Evolutionary conservation across 2,888 invertebrate genomes (phyloP).

Genomic region (Carterocephalus palaemon): DNA sequence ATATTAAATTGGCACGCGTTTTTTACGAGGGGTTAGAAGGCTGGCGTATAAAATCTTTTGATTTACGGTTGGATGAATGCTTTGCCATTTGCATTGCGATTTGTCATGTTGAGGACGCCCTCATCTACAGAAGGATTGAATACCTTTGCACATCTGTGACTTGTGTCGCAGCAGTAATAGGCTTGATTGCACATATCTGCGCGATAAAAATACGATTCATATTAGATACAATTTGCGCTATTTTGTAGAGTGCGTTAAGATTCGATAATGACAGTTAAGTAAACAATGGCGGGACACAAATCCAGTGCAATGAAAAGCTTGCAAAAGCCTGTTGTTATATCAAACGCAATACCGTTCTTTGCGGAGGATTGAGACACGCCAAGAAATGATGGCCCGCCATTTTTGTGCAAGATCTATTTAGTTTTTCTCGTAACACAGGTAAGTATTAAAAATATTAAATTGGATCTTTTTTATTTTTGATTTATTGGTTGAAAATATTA

Average conservation of each 20-base stretch:
- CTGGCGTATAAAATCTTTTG: neutral
- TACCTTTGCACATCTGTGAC: too few species aligned
- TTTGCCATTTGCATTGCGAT: neutral
- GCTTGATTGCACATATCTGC: too few species aligned
- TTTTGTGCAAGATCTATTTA: slow-evolving; percentile 14
- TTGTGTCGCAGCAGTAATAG: too few species aligned
- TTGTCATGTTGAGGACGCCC: neutral
- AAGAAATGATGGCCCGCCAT: slow-evolving; percentile 17
- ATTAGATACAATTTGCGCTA: too few species aligned
- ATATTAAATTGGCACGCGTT: neutral
- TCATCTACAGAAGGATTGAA: neutral
- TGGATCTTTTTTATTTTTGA: neutral
- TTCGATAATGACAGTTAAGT: slow-evolving; percentile 3
- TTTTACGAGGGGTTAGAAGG: neutral
- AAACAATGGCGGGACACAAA: slow-evolving; percentile 16
- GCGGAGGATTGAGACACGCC: slow-evolving; percentile 19
- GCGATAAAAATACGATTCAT: too few species aligned
- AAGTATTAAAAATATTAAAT: neutral
- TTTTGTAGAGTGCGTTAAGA: slow-evolving; percentile 1
- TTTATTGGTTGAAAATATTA: too few species aligned
- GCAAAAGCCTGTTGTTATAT: slow-evolving; percentile 20
- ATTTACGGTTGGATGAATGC: slow-evolving; percentile 7
- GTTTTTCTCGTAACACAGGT: slow-evolving; percentile 8
- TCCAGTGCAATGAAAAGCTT: slow-evolving; percentile 12
- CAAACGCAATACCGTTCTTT: slow-evolving; percentile 20